phyloP scores from a whole-genome alignment of 2,113 vertebrate genomes.

The Electrona antarctica region DNA sequence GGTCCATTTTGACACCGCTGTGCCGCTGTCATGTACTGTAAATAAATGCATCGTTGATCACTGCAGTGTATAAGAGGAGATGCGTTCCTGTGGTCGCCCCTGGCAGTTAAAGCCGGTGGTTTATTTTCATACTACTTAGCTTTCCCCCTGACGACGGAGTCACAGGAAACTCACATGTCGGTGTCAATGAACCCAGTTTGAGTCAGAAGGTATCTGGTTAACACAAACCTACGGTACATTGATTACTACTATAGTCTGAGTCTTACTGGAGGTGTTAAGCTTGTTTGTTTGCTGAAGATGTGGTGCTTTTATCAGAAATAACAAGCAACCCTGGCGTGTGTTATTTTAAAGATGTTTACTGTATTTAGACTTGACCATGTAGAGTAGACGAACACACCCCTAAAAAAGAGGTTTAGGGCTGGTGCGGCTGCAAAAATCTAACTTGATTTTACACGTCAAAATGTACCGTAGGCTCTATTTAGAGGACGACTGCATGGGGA shows the following conservation, averaged over 20 bases:
- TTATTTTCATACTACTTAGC: not conserved
- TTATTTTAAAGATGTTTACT: too few species aligned
- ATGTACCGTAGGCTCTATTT: too few species aligned
- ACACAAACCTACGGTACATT: not conserved
- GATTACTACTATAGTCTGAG: not conserved
- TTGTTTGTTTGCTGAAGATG: too few species aligned
- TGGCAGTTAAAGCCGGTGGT: not conserved
- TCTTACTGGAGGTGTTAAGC: not conserved
- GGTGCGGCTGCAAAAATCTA: too few species aligned
- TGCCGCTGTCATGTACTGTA: not conserved
- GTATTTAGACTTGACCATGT: too few species aligned
- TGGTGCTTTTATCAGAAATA: too few species aligned
- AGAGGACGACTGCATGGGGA: too few species aligned
- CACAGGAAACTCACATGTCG: slow-evolving; percentile 16
- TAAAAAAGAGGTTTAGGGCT: too few species aligned
- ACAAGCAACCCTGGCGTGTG: too few species aligned
- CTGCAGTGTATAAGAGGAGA: not conserved
- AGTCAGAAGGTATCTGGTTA: slow-evolving; percentile 2
- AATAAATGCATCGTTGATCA: not conserved
- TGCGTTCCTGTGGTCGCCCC: not conserved
- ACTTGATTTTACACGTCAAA: too few species aligned
- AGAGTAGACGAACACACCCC: too few species aligned
- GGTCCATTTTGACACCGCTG: too few species aligned
- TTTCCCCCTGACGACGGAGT: not conserved
- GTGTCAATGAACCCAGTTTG: slow-evolving; percentile 13